These are phyloP conservation scores for Xiphorhynchus erythropygius DNA, from an alignment of 2,797 vertebrate species.

Conservation along the genomic window DNA sequence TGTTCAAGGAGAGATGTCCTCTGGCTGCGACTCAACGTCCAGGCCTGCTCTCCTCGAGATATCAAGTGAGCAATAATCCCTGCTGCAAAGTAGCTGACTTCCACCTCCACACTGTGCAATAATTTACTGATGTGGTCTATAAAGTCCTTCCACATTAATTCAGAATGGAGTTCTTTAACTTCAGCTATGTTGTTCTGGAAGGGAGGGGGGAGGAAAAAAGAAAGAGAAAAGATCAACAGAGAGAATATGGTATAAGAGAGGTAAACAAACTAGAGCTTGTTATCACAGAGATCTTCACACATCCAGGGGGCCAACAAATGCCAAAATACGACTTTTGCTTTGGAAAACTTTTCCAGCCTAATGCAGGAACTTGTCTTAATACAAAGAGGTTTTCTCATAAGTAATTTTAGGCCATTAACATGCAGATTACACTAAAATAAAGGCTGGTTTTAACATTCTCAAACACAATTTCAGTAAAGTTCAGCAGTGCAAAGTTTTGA, in stretches of 20 bases:
- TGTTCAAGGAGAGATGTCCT: conserved; percentile 89
- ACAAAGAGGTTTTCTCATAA: neutral
- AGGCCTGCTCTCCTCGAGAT: conserved; percentile 91
- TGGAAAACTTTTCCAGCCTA: neutral
- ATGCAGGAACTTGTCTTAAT: neutral
- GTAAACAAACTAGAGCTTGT: neutral
- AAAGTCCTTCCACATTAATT: conserved; percentile 96
- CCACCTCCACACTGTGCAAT: conserved; percentile 94
- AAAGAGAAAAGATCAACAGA: neutral
- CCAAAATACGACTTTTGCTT: neutral
- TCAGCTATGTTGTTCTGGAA: conserved; percentile 97
- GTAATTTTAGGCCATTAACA: neutral
- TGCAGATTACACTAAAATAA: neutral
- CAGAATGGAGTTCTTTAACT: conserved; percentile 92
- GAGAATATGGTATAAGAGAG: neutral
- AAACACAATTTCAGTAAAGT: neutral
- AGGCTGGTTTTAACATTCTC: neutral
- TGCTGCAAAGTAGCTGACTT: conserved; percentile 98
- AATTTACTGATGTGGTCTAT: conserved; percentile 94
- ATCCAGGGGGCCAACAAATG: neutral
- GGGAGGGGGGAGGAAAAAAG: rapidly evolving
- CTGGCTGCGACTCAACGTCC: conserved; percentile 86
- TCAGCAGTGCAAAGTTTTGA: neutral
- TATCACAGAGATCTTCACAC: neutral
- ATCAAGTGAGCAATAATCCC: conserved; percentile 97